Percentiles rank a stretch among this genome's conserved stretches.
These are phyloP conservation scores for roundworm (Caenorhabditis elegans) DNA, from an alignment of 1,140 invertebrate genomes.

Conservation along the genomic window WBcel235 BX284602.5:11183001-11183500, in stretches of 20 bases:
- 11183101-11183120: slow-evolving; percentile 6
- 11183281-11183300: no score
- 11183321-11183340: no score
- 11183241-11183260: background rate
- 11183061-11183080: background rate
- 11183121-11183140: background rate
- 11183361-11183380: no score
- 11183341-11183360: no score
- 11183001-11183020: background rate
- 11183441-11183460: slow-evolving; percentile 24
- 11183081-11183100: background rate
- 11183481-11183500: slow-evolving; percentile 36
- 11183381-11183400: no score
- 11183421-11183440: slow-evolving; percentile 27
- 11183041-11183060: no score
- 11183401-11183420: no score
- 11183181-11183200: slow-evolving; percentile 43
- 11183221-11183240: slow-evolving; percentile 23
- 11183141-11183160: background rate
- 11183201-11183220: slow-evolving; percentile 30
- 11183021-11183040: background rate
- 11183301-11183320: no score
- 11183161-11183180: slow-evolving; percentile 28
- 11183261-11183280: no score
- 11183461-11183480: slow-evolving; percentile 33